phyloP scores from a whole-genome alignment of 2,888 invertebrate species.

The Nomada goodeniana region DNA sequence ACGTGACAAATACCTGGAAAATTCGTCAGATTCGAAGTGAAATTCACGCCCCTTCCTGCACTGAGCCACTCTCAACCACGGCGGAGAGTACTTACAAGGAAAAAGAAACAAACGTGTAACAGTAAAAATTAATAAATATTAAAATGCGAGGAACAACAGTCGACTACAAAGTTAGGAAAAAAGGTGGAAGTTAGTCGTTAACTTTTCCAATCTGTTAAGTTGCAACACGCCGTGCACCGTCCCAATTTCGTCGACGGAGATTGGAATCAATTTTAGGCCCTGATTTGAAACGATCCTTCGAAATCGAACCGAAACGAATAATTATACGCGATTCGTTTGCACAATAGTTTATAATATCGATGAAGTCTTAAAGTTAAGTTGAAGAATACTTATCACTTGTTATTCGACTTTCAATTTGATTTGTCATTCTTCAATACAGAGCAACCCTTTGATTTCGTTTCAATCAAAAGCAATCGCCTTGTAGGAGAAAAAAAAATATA shows the following conservation, averaged over 20 bases:
- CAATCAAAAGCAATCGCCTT: constrained; percentile 12
- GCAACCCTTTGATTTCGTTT: constrained; percentile 22
- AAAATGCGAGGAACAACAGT: constrained; percentile 54
- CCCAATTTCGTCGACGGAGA: constrained; percentile 15
- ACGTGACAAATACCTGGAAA: constrained; percentile 30
- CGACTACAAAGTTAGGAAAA: constrained; percentile 44
- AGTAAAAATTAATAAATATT: constrained; percentile 50
- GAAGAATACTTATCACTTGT: constrained; percentile 38
- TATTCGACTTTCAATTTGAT: constrained; percentile 38
- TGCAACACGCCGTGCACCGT: constrained; percentile 3
- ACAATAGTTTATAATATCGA: constrained; percentile 11
- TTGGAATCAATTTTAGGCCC: constrained; percentile 38
- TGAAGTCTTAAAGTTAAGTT: constrained; percentile 40
- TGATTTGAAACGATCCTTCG: constrained; percentile 26
- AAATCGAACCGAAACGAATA: constrained; percentile 22
- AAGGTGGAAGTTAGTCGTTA: constrained; percentile 33
- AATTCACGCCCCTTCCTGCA: constrained; percentile 58
- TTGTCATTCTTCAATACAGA: constrained; percentile 25
- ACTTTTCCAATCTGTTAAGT: constrained; percentile 14
- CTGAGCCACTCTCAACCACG: constrained; percentile 31
- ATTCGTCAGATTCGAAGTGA: constrained; percentile 54
- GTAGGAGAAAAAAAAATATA: constrained; percentile 1
- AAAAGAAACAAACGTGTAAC: constrained; percentile 1
- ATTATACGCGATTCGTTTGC: constrained; percentile 6
- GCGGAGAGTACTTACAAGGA: constrained; percentile 19